Base-by-base conservation (phyloP, 2,797 vertebrate genomes). In the Ptychobarbus kaznakovi region DNA sequence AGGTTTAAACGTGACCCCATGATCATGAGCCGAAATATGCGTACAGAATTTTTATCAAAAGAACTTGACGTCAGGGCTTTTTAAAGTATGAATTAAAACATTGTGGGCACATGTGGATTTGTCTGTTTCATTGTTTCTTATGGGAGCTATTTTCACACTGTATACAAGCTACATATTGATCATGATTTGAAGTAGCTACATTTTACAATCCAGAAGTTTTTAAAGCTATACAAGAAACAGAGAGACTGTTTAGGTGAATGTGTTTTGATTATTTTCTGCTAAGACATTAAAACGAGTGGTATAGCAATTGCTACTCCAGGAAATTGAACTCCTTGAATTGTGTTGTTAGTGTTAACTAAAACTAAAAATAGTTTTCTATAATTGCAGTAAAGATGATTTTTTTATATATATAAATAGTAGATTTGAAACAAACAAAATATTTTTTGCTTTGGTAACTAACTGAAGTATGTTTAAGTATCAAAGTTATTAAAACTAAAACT, bases 1-100 rank as follows among this genome's bases (percentile, higher is more conserved):
- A 91, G 91, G 92, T 93, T 95, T 95, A 92, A 93, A 89, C 86
- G 92, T 91, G 91, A 93, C 92, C 91, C 78, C 84, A 84, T 93
- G 93, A 94, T 93, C 83, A 93, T 91, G 90, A 91, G 91, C 92
- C 91, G 88, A 83, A 90, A 91, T 89, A 91, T 92, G 93, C 90
- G 87, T 89, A 90, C 90, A 90, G 35, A 44, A 68, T 38, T 11
- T 58, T 69, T 80, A 66, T 68, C 35, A 75, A 75, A 68, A 32
- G 56, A 83, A 35, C 44, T 44, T 66, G 32, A 58, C 7, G 28
- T 77, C 82, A 86, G 82, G 65, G 49, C 68, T 80, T 86, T 35
- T 87, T 28, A 77, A 63, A 58, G 88, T 32, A 81, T 58, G 44
- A 79, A 49, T 32, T 56, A 38, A 75, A 69, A 81, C 56, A 44